phyloP scores from a whole-genome alignment of 2,888 invertebrate genomes.

The Zygaena filipendulae region DNA sequence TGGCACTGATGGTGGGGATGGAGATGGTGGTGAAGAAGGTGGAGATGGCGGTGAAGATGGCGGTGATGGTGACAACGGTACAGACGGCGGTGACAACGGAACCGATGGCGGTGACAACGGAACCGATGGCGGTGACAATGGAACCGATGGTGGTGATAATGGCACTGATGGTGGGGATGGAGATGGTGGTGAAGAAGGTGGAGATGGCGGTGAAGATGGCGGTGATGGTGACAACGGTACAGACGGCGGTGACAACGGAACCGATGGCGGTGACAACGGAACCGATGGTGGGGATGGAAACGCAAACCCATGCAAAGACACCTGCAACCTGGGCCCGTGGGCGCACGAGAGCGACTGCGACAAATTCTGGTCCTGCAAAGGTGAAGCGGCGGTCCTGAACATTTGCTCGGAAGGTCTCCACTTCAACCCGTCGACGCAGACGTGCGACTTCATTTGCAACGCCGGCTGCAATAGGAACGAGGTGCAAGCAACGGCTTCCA shows the following conservation, averaged over 20 bases:
- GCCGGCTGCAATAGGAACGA: constrained; percentile 27
- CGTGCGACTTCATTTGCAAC: constrained; percentile 46
- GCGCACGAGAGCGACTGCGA: constrained; percentile 42
- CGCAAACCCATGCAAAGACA: constrained; percentile 24
- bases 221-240: constrained; percentile 4
- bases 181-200: constrained; percentile 6
- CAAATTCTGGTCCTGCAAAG: constrained; percentile 45
- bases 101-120: constrained; percentile 6
- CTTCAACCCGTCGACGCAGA: constrained; percentile 33
- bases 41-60: constrained; percentile 10
- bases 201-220: constrained; percentile 4
- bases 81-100: constrained; percentile 8
- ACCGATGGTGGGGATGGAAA: constrained; percentile 5
- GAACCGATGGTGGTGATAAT: constrained; percentile 6
- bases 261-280: constrained; percentile 1
- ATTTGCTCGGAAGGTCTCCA: constrained; percentile 43
- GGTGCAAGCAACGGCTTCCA: constrained; percentile 22
- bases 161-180: constrained; percentile 7
- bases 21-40: background rate
- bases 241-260: constrained; percentile 1
- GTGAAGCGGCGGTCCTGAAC: constrained; percentile 22
- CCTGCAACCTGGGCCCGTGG: constrained; percentile 44
- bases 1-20: constrained; percentile 1
- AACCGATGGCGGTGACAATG: constrained; percentile 4
- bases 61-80: constrained; percentile 11